Base-by-base conservation (phyloP, 1,140 invertebrate species). In the Galleria mellonella region DNA sequence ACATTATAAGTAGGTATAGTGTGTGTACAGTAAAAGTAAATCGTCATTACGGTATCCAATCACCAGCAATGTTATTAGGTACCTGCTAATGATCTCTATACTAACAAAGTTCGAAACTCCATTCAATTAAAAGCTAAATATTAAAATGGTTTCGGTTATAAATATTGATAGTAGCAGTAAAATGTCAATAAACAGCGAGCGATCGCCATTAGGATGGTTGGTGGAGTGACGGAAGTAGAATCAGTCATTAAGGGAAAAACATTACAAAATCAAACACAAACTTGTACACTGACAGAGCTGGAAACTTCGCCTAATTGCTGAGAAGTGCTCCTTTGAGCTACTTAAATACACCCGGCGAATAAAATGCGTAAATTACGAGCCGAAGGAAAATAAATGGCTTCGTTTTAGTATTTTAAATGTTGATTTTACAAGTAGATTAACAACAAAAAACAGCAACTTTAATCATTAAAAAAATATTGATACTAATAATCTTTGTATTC, bases 201-300 rank as follows among this genome's bases (percentile, higher is more conserved):
- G 55, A 59, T 57, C 43, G 48, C 48, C 62, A 69, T 72, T 73
- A 70, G 51, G 50, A 57, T 23, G 17, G 17, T 23, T 23, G 17
- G 17, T 23, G 6, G 17, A 23, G 17, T 23, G 43, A 53, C 41
- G 38, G 60, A 41, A 58, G 55, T 57, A 44, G 55, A 62, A 71
- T 72, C 62, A 63, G 66, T 72, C 70, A 77, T 77, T 77, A 77
- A 51, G 59, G 70, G 51, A 69, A 72, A 73, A 72, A 72, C 51
- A 51, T 64, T 70, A 56, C 61, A 75, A 81, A 71, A 76, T 76
- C 66, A 72, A 81, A 78, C 62, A 62, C 32, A 40, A 76, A 77
- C 59, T 72, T 50, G 46, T 41, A 32, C 58, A 58, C 59, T 64
- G 62, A 62, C 69, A 63, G 62, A 53, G 43, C 54, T 57, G 43